Evolutionary conservation across 2,797 vertebrate species (phyloP).

Genomic region (Craterocephalus amniculus): DNA sequence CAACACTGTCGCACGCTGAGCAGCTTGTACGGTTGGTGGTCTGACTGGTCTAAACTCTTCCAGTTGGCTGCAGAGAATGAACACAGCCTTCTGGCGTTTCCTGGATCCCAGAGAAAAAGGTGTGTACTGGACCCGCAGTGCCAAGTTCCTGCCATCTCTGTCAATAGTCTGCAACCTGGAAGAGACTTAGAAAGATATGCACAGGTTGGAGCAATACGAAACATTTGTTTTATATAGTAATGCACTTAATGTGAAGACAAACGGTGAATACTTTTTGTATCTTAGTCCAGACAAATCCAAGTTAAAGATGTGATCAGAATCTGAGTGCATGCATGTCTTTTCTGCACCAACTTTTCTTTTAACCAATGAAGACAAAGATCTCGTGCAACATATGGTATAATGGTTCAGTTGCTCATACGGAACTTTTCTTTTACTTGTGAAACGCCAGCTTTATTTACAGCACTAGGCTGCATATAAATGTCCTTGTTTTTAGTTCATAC

Average conservation of each 20-base stretch:
- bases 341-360: no score
- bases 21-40: constrained; percentile 13
- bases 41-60: constrained; percentile 35
- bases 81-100: constrained; percentile 51
- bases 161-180: constrained; percentile 51
- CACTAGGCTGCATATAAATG: no score
- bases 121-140: constrained; percentile 24
- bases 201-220: constrained; percentile 27
- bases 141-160: constrained; percentile 48
- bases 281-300: not conserved
- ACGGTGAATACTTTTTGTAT: not conserved
- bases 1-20: constrained; percentile 17
- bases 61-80: constrained; percentile 48
- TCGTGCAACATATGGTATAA: no score
- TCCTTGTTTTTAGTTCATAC: no score
- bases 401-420: no score
- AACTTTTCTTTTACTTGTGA: no score
- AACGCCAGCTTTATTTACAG: no score
- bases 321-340: no score
- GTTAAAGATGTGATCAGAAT: not conserved
- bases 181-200: constrained; percentile 33
- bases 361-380: no score
- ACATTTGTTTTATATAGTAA: constrained; percentile 15
- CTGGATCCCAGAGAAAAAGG: constrained; percentile 42
- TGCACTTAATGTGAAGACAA: constrained; percentile 16